A percentile compares a stretch with the other conserved stretches of the same genome.
Evolutionary conservation across 2,113 vertebrate species (phyloP).

Genomic region (Psittacara wagleri): DNA sequence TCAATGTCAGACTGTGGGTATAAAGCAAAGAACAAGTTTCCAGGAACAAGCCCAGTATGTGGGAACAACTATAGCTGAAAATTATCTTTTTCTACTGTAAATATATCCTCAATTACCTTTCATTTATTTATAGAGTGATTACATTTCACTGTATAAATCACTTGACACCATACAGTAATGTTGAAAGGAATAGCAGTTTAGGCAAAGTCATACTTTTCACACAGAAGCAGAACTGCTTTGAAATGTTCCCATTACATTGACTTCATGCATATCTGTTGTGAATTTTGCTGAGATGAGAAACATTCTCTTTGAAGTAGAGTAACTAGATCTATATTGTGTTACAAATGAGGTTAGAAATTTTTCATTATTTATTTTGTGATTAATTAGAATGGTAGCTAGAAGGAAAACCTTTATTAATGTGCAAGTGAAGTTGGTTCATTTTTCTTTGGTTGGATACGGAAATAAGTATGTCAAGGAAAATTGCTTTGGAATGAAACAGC

Average conservation of each 20-base stretch:
- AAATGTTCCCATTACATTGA: not conserved
- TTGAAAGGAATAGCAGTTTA: slow-evolving; percentile 7
- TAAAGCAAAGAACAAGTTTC: not conserved
- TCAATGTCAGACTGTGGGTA: not conserved
- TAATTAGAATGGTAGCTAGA: slow-evolving; percentile 17
- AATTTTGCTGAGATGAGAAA: not conserved
- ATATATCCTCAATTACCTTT: not conserved
- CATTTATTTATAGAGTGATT: not conserved
- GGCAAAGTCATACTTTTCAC: not conserved
- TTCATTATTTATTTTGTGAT: slow-evolving; percentile 5
- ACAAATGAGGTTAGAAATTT: slow-evolving; percentile 8
- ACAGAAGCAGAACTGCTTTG: not conserved
- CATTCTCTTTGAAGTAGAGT: not conserved
- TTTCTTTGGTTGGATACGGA: not conserved
- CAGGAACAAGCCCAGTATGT: not conserved
- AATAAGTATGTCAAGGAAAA: not conserved
- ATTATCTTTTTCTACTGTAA: not conserved
- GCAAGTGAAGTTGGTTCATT: not conserved
- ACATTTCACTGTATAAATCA: not conserved
- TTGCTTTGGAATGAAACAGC: not conserved
- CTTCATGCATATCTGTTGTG: not conserved
- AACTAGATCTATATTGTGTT: slow-evolving; percentile 6
- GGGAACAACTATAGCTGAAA: not conserved
- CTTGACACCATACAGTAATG: not conserved
- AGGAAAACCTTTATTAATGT: not conserved